Base-by-base conservation (phyloP, 2,797 vertebrate genomes). In the Pterois miles region DNA sequence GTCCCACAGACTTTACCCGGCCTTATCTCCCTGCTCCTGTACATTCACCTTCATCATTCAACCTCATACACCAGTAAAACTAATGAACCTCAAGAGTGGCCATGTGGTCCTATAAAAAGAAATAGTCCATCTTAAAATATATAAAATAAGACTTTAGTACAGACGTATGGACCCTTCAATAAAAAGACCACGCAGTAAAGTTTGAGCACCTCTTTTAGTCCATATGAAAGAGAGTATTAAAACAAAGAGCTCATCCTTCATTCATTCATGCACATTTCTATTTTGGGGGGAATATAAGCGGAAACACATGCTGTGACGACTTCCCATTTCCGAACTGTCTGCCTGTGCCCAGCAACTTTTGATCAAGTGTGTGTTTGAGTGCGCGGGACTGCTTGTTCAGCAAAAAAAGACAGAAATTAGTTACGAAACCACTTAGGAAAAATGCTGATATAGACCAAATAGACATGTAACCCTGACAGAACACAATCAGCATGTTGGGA, bases 271-370 rank as follows among this genome's bases (percentile, higher is more conserved):
- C 65, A 79, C 38, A 36, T 74, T 81, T 85, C 84, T 89, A 89
- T 87, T 87, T 76, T 22, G 9, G 54, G 59, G 48, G 48, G 59
- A 66, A 40, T 40, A 57, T 56, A 31, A 86, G 53, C 29, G 79
- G 90, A 91, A 93, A 67, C 83, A 29, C 90, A 86, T 7, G 74
- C 84, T 88, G 90, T 22, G 91, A 83, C 65, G 63, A 86, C 86
- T 94, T 96, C 94, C 93, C 89, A 87, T 91, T 94, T 90, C 83
- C 65, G 75, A 79, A 74, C n/a, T 11, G 70, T 36, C 66, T 75
- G 85, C 20, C 63, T 82, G 84, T 76, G 85, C 75, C 71, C 74
- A 73, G 77, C 29, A 20, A 76, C 74, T 23, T 87, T 85, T 77
- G 73, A 86, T 88, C 84, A 90, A 72, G 72, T 84, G 72, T 64